Evolutionary conservation across 2,113 vertebrate species (phyloP).

Genomic region (Rhadina sibilatrix): DNA sequence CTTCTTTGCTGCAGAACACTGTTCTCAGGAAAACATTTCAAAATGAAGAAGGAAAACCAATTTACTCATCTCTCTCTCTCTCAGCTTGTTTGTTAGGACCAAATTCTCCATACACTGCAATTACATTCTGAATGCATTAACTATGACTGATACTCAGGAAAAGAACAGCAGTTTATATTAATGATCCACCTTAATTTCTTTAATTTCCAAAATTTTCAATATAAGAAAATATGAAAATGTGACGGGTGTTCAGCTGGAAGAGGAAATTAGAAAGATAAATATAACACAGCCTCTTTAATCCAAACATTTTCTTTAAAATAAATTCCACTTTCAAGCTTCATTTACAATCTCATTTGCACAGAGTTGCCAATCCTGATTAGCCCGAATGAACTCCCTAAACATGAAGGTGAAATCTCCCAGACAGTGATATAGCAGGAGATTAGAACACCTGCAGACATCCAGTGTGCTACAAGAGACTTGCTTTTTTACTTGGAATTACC

Average conservation of each 20-base stretch:
- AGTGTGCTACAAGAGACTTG: not conserved
- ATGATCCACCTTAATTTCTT: not conserved
- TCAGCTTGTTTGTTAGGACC: slow-evolving; percentile 24
- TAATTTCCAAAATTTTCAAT: not conserved
- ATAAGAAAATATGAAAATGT: slow-evolving; percentile 4
- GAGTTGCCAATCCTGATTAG: slow-evolving; percentile 33
- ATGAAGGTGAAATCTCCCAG: slow-evolving; percentile 21
- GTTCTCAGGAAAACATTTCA: not conserved
- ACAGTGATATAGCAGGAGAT: not conserved
- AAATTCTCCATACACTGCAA: slow-evolving; percentile 32
- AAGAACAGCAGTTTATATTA: not conserved
- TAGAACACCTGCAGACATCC: slow-evolving; percentile 46
- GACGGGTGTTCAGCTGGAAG: not conserved
- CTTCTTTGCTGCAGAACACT: not conserved
- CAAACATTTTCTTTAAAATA: slow-evolving; percentile 28
- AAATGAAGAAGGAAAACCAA: slow-evolving; percentile 41
- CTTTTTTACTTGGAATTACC: slow-evolving; percentile 22
- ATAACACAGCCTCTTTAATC: not conserved
- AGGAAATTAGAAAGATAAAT: not conserved
- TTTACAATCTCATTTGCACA: slow-evolving; percentile 23
- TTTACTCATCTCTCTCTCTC: slow-evolving; percentile 39
- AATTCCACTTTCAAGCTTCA: slow-evolving; percentile 11
- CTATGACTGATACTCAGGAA: not conserved
- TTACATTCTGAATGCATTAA: slow-evolving; percentile 33
- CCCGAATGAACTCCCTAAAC: slow-evolving; percentile 4